Conservation (phyloP, 1,140 invertebrate species). For the Ceratina calcarata region DNA sequence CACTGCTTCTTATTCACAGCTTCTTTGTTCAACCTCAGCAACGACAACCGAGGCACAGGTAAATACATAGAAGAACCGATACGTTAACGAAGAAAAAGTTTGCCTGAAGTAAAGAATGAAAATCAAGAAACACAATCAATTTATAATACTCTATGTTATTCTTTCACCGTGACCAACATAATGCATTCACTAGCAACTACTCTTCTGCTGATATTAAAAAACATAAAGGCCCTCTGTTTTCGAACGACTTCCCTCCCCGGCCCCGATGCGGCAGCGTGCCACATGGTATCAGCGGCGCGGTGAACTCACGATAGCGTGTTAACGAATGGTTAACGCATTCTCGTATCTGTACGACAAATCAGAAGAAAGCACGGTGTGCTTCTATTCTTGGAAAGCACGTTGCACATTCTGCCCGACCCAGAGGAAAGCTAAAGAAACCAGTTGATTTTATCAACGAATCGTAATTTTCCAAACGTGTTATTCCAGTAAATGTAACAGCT, state of each 20-base stretch:
- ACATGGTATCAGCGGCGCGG: conserved; percentile 3
- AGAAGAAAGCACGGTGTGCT: conserved; percentile 36
- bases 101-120: not conserved
- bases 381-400: conserved; percentile 55
- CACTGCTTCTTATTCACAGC: conserved; percentile 4
- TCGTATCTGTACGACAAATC: conserved; percentile 58
- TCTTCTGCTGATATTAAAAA: no score
- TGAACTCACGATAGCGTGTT: conserved; percentile 57
- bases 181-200: no score
- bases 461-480: conserved; percentile 41
- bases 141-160: no score
- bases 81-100: not conserved
- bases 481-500: conserved; percentile 10
- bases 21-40: conserved; percentile 8
- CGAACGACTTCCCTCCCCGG: conserved; percentile 27
- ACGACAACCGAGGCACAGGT: not conserved
- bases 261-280: not conserved
- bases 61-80: not conserved
- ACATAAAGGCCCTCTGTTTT: not conserved
- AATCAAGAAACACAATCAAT: not conserved
- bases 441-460: conserved; percentile 45
- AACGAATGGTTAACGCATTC: conserved; percentile 66
- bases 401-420: not conserved
- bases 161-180: no score
- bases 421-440: conserved; percentile 29